Percentiles rank a stretch among this genome's conserved stretches.
phyloP scores from a whole-genome alignment of 2,113 vertebrate species.

The Corythornis vintsioides region DNA sequence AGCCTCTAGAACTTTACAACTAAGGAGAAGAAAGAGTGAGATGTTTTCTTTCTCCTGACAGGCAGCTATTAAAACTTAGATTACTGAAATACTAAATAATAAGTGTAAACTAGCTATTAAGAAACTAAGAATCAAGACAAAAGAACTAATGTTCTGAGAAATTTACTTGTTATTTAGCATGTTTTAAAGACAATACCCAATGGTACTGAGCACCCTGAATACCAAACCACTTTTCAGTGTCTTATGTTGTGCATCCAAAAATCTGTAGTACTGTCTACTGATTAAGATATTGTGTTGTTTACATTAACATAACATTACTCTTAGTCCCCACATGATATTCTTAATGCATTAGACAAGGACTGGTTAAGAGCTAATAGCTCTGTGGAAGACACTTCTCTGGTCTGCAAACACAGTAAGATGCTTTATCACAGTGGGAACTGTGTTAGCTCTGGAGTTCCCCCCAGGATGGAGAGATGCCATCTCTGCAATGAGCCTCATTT shows the following conservation, averaged over 20 bases:
- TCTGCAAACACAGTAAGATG: slow-evolving; percentile 59
- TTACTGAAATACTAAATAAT: not conserved
- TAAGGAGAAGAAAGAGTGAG: not conserved
- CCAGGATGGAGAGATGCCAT: slow-evolving; percentile 70
- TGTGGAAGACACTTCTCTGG: slow-evolving; percentile 1
- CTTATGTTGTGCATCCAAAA: not conserved
- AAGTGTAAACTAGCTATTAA: not conserved
- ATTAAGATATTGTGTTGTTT: not conserved
- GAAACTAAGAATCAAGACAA: not conserved
- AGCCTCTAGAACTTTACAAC: not conserved
- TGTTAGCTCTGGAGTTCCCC: slow-evolving; percentile 64
- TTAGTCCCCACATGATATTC: not conserved
- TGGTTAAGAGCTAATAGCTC: not conserved
- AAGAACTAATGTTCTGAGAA: not conserved
- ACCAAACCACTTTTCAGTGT: not conserved
- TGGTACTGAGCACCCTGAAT: not conserved
- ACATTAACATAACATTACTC: not conserved
- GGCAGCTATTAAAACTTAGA: not conserved
- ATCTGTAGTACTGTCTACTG: not conserved
- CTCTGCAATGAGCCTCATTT: slow-evolving; percentile 63
- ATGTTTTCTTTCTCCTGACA: not conserved
- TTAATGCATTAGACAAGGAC: slow-evolving; percentile 6
- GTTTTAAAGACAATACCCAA: not conserved
- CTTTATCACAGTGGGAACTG: slow-evolving; percentile 60
- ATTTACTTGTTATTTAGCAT: not conserved